A percentile compares a stretch with the other conserved stretches of the same genome.
These are phyloP conservation scores for Leptodactylus fallax DNA, from an alignment of 2,797 vertebrate genomes.

Conservation along the genomic window DNA sequence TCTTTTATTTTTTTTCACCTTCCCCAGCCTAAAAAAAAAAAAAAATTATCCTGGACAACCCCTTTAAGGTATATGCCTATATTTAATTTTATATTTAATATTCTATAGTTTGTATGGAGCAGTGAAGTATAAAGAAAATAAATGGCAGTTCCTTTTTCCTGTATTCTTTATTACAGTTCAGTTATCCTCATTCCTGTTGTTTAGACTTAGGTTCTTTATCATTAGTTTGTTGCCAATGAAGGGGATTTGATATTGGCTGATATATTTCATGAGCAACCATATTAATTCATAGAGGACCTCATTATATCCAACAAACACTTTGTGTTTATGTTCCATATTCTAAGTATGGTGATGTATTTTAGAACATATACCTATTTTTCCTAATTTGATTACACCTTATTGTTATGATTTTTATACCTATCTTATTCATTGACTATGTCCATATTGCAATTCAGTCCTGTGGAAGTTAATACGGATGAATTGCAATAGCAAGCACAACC, in stretches of 20 bases:
- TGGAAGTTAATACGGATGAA: not conserved
- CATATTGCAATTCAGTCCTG: not conserved
- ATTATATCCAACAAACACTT: not conserved
- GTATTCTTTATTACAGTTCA: not conserved
- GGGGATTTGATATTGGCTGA: not conserved
- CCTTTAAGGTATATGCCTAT: too few relatives aligned
- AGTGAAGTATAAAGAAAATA: too few relatives aligned
- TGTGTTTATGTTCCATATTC: not conserved
- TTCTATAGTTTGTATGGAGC: too few relatives aligned
- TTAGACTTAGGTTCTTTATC: not conserved
- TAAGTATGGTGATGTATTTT: not conserved
- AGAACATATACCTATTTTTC: not conserved
- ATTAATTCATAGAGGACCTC: conserved; percentile 12
- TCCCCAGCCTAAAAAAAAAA: too few relatives aligned
- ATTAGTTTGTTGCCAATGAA: not conserved
- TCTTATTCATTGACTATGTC: too few relatives aligned
- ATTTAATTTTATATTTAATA: too few relatives aligned
- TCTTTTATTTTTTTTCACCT: too few relatives aligned
- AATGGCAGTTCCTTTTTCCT: too few relatives aligned
- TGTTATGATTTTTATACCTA: too few relatives aligned
- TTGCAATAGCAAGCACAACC: not conserved
- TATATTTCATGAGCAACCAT: not conserved
- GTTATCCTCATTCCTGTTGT: not conserved
- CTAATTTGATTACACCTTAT: not conserved
- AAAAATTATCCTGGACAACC: too few relatives aligned